Evolutionary conservation across 2,797 vertebrate genomes (phyloP), one percentile per base, ranked within the genome.

Genomic region (Ctenosaura bakeri): DNA sequence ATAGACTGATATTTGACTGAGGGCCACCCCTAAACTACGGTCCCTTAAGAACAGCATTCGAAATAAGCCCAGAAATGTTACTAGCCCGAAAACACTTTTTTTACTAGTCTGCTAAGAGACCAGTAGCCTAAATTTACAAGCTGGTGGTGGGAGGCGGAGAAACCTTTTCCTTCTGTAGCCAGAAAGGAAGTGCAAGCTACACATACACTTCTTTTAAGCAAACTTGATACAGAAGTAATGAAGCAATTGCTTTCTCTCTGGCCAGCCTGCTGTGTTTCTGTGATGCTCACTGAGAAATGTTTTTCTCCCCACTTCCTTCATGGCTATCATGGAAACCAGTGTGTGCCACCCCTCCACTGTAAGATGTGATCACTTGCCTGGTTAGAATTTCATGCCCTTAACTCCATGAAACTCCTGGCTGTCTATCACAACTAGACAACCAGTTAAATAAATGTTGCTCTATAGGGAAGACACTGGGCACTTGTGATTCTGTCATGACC

Each of bases 261-360:
- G 79, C 52, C 79, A 81, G 32, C 52, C 79, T 81, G 52, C 79
- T 56, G 52, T 52, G 29, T 56, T 56, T 85, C 84, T 54, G 69
- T 74, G 50, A 4, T 62, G 26, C 38, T 50, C 73, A 81, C 7
- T 8, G 35, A 56, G 35, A 42, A 32, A 56, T 52, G 26, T 14
- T 52, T 73, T 52, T 71, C n/a, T 38, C 42, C 54, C 71, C 52
- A 59, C 35, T 2, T 35, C 54, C 29, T 54, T 13, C 79, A 35
- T 81, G 79, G 52, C 79, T 81, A 35, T n/a, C 18, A 81, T 35
- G 59, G 54, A 87, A 77, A 87, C 59, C 6, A 20, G 74, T 86
- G 42, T 62, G 13, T 86, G 35, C 7, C 13, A 86, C 32, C 26
- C 85, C 7, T 38, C 20, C n/a, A 20, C 9, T 46, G 54, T 42